These are phyloP conservation scores for Rattus norvegicus DNA, from an alignment of 2,113 vertebrate species.

Conservation along the genomic window GRCr8 NC_086020.1:61452001-61452500, in stretches of 20 bases:
- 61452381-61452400: background rate
- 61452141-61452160: fast-evolving
- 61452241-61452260: background rate
- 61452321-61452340: background rate
- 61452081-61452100: background rate
- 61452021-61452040: background rate
- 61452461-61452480: background rate
- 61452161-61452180: background rate
- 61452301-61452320: background rate
- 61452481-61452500: background rate
- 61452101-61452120: background rate
- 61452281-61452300: background rate
- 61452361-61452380: background rate
- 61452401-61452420: background rate
- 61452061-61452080: slow-evolving; percentile 47
- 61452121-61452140: background rate
- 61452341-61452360: background rate
- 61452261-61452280: background rate
- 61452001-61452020: background rate
- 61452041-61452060: background rate
- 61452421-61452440: background rate
- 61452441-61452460: background rate
- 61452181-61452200: background rate
- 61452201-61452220: background rate
- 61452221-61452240: background rate